Evolutionary conservation across 2,888 invertebrate species (phyloP), one percentile per base, ranked within the genome.

Genomic region (Coelogynopora nodosa): DNA sequence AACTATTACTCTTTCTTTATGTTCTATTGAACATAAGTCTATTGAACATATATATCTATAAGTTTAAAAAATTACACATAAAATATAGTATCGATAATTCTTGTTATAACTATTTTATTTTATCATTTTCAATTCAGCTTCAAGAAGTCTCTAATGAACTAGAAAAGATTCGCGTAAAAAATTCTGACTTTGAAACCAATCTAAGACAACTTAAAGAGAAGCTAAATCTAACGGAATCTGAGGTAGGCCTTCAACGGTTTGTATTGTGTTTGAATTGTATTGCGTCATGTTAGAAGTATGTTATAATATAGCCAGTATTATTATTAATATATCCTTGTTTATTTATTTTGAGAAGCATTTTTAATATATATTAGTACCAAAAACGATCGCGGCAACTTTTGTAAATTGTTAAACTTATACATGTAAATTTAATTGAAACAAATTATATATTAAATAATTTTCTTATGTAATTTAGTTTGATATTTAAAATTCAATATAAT

Each of bases 131-230:
- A n/a, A n/a, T 74, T 74, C 23, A 74, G 74, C 74, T 74, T 23
- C 74, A 74, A 74, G 74, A 74, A 74, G 74, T 74, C 23, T 74
- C 74, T 26, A 74, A 74, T 74, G 10, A 74, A 26, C 27, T 74
- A 74, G 74, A 74, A 74, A 74, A 5, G 23, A 13, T 74, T 23
- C 74, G 74, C 23, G 74, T 23, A 2, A 74, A 74, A 26, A 74
- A 74, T 23, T n/a, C 5, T 23, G 74, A 74, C 10, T 74, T 74
- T 74, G 74, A 74, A 74, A 74, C 74, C 23, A 74, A 74, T 74
- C 74, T 74, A 26, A 5, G 74, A 23, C 74, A 74, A 23, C 74
- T 74, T 26, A 5, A 23, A 26, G 74, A 74, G 18, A 74, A 74
- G 23, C 74, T 74, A 13, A 74, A 74, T 26, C 74, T n/a, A 74